Conservation (phyloP, 2,888 invertebrate species). For the Morinoia aosen region DNA sequence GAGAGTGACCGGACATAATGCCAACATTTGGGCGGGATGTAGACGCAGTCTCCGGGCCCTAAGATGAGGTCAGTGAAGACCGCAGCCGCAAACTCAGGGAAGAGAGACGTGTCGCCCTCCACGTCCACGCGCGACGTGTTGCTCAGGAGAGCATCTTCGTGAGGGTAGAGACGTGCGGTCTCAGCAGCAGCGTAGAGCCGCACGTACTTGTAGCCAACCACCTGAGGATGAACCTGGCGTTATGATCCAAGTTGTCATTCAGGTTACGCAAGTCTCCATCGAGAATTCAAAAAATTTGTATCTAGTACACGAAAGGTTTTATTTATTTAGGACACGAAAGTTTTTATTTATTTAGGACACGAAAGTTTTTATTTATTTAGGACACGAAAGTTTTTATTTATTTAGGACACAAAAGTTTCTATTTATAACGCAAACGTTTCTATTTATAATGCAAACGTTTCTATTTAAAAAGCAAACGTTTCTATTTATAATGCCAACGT, state of each 20-base stretch:
- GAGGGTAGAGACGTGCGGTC: conserved; percentile 82
- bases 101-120: conserved; percentile 79
- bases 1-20: conserved; percentile 92
- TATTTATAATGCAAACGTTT: too few species aligned
- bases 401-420: too few species aligned
- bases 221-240: conserved; percentile 64
- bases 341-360: too few species aligned
- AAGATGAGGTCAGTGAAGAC: conserved; percentile 59
- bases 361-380: too few species aligned
- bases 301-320: too few species aligned
- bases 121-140: conserved; percentile 86
- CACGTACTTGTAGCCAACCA: conserved; percentile 89
- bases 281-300: too few species aligned
- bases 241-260: conserved; percentile 62
- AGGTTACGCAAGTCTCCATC: too few species aligned
- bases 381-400: too few species aligned
- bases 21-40: conserved; percentile 97
- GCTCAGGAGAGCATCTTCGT: conserved; percentile 80
- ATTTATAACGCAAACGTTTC: too few species aligned
- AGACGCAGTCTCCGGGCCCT: conserved; percentile 85
- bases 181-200: conserved; percentile 84
- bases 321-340: too few species aligned
- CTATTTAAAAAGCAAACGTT: too few species aligned
- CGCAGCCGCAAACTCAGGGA: conserved; percentile 19
- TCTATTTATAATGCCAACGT: too few species aligned